phyloP scores from a whole-genome alignment of 2,888 invertebrate genomes.

The Melieria omissa region DNA sequence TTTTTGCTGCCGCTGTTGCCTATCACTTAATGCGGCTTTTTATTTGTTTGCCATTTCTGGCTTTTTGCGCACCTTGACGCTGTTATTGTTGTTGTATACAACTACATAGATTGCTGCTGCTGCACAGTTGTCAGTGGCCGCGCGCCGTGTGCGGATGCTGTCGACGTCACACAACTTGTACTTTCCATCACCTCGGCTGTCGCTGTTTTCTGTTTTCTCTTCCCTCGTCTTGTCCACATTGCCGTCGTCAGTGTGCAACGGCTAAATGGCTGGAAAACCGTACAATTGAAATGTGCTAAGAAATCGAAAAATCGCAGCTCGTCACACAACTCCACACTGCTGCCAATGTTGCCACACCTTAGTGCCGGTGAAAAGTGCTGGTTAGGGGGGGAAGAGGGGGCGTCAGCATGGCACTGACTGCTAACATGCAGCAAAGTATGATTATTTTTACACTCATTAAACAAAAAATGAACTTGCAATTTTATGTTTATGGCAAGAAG shows the following conservation, averaged over 20 bases:
- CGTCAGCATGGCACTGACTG: no score
- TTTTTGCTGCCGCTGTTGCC: no score
- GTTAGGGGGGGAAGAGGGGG: background rate
- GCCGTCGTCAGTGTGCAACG: background rate
- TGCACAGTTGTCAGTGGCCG: background rate
- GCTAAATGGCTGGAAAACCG: no score
- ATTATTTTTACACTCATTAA: constrained; percentile 52
- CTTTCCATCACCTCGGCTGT: background rate
- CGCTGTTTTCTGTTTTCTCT: background rate
- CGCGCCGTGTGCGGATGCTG: background rate
- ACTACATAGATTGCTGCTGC: background rate
- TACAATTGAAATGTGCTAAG: background rate
- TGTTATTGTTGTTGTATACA: background rate
- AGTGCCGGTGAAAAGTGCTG: background rate
- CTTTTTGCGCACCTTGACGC: background rate
- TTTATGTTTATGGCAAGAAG: constrained; percentile 15
- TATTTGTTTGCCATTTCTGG: background rate
- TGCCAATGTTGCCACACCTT: background rate
- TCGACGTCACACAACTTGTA: background rate
- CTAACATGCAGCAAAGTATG: background rate
- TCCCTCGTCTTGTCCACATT: background rate
- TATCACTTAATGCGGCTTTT: no score
- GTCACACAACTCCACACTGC: no score
- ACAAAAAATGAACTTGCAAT: constrained; percentile 51
- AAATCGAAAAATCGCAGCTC: background rate